These are phyloP conservation scores for Crossocerus cetratus DNA, from an alignment of 2,888 invertebrate genomes.

Conservation along the genomic window DNA sequence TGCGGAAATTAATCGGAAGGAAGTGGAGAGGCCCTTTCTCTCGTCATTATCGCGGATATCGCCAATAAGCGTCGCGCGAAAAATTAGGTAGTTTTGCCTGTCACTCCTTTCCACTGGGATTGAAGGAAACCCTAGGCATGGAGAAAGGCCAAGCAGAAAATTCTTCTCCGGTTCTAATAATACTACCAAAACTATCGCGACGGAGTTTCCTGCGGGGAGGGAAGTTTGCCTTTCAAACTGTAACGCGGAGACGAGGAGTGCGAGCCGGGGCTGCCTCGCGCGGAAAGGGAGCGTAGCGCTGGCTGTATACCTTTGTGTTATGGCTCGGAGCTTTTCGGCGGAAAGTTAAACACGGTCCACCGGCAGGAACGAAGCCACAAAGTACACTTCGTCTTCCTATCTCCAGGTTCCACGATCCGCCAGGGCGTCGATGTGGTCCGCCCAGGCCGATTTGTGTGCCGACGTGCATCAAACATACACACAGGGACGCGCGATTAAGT, in stretches of 20 bases:
- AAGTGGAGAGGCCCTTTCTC: too few relatives aligned
- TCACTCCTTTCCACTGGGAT: background rate
- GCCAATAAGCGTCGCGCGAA: too few relatives aligned
- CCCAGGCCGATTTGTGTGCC: conserved; percentile 7
- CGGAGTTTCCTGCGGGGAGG: conserved; percentile 4
- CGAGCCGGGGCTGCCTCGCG: background rate
- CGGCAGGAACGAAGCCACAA: conserved; percentile 43
- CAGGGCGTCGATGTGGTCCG: too few relatives aligned
- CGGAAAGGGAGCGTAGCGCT: conserved; percentile 27
- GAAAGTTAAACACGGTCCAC: conserved; percentile 45
- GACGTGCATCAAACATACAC: background rate
- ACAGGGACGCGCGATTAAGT: background rate
- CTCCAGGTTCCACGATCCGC: background rate
- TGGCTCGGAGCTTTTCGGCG: conserved; percentile 38
- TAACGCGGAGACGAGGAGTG: conserved; percentile 15
- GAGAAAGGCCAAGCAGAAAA: background rate
- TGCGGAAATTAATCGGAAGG: too few relatives aligned
- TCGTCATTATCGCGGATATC: too few relatives aligned
- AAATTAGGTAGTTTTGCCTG: background rate
- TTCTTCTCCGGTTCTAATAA: background rate
- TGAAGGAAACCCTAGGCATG: too few relatives aligned
- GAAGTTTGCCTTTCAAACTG: conserved; percentile 27
- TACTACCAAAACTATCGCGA: background rate
- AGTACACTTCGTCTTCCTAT: conserved; percentile 34
- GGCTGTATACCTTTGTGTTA: conserved; percentile 33